A percentile compares a stretch with the other conserved stretches of the same genome.
Evolutionary conservation across 1,140 invertebrate genomes (phyloP).

Genomic region (Araneus ventricosus): DNA sequence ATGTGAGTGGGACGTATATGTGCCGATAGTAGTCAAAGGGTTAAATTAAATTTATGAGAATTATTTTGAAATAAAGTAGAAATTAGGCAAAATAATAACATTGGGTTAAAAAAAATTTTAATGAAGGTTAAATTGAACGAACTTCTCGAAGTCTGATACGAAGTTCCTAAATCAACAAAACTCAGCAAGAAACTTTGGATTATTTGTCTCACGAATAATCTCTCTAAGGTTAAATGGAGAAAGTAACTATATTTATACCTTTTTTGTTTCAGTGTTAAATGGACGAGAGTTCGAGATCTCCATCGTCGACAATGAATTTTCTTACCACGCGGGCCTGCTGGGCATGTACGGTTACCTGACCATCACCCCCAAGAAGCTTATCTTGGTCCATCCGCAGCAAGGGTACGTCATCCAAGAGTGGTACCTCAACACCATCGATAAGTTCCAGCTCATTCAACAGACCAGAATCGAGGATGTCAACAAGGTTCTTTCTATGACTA

Average conservation of each 20-base stretch:
- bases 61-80: too few species aligned
- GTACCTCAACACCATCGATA: conserved; percentile 75
- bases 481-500: conserved; percentile 72
- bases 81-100: too few species aligned
- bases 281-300: conserved; percentile 68
- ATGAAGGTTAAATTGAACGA: too few species aligned
- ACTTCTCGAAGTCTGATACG: too few species aligned
- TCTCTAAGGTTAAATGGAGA: too few species aligned
- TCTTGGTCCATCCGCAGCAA: conserved; percentile 69
- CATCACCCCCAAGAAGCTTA: conserved; percentile 69
- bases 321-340: conserved; percentile 65
- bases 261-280: conserved; percentile 63
- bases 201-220: too few species aligned
- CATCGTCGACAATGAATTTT: conserved; percentile 75
- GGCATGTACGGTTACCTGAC: conserved; percentile 75
- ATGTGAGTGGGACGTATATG: too few species aligned
- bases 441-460: conserved; percentile 70
- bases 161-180: too few species aligned
- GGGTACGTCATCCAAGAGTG: conserved; percentile 76
- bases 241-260: not conserved
- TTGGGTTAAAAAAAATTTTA: too few species aligned
- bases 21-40: too few species aligned
- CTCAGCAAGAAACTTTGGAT: too few species aligned
- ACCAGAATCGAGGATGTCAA: conserved; percentile 61
- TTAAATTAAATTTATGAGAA: too few species aligned